Percentiles rank a stretch among this genome's conserved stretches.
Evolutionary conservation across 2,113 vertebrate species (phyloP).

Genomic region (Xenopus laevis): DNA sequence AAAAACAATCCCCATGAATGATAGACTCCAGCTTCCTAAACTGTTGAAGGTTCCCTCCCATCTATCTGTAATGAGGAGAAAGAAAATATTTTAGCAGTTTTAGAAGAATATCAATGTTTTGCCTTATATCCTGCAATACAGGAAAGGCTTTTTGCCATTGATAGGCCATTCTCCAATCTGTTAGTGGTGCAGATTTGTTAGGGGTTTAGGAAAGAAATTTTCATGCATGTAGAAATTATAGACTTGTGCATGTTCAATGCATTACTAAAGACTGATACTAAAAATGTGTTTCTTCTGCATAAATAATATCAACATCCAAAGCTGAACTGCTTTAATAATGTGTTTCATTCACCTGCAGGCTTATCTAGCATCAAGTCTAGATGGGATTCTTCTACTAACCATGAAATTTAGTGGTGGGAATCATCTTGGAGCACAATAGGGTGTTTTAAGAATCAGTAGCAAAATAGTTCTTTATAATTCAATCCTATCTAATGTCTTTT

Average conservation of each 20-base stretch:
- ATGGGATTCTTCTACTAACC: not conserved
- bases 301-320: too few relatives aligned
- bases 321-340: too few relatives aligned
- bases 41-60: constrained; percentile 17
- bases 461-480: not conserved
- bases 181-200: not conserved
- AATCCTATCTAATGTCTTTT: not conserved
- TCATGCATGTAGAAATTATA: not conserved
- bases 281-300: too few relatives aligned
- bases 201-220: not conserved
- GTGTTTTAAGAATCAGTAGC: not conserved
- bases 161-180: too few relatives aligned
- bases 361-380: not conserved
- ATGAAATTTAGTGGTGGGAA: not conserved
- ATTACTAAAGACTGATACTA: too few relatives aligned
- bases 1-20: constrained; percentile 21
- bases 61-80: too few relatives aligned
- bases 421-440: not conserved
- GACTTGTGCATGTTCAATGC: not conserved
- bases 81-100: too few relatives aligned
- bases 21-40: constrained; percentile 39
- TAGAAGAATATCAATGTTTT: too few relatives aligned
- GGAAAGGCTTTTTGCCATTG: too few relatives aligned
- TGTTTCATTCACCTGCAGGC: not conserved
- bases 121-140: too few relatives aligned